Conservation (phyloP, 2,113 vertebrate species). For the Piaya cayana region DNA sequence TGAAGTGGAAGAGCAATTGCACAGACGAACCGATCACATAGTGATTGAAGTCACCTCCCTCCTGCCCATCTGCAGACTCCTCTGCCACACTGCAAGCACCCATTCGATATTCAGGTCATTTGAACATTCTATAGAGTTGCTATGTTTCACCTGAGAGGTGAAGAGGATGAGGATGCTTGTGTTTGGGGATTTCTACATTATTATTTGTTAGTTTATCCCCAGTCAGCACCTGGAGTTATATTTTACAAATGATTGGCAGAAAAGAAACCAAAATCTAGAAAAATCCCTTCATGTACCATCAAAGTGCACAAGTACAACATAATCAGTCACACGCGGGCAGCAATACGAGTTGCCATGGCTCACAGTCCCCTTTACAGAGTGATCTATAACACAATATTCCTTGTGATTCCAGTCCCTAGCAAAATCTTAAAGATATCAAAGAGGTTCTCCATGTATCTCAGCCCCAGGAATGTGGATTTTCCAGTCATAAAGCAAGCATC, state of each 20-base stretch:
- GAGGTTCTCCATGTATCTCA: slow-evolving; percentile 10
- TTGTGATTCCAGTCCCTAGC: neutral
- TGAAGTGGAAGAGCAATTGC: neutral
- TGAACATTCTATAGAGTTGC: neutral
- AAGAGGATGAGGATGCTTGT: neutral
- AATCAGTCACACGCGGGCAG: neutral
- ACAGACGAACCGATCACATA: neutral
- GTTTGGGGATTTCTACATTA: neutral
- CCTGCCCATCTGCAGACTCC: neutral
- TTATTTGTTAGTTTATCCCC: neutral
- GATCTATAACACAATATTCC: neutral
- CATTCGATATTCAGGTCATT: neutral
- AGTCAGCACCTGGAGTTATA: neutral
- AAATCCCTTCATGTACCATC: neutral
- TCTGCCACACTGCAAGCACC: neutral
- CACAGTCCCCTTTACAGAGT: neutral
- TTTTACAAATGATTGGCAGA: neutral
- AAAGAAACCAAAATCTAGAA: neutral
- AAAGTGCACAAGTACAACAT: neutral
- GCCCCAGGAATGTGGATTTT: slow-evolving; percentile 40
- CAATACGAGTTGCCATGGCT: neutral
- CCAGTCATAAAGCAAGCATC: neutral
- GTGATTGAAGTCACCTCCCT: neutral
- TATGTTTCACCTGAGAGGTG: neutral
- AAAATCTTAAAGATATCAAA: slow-evolving; percentile 27